phyloP scores from a whole-genome alignment of 1,140 invertebrate genomes.

The Triops longicaudatus region DNA sequence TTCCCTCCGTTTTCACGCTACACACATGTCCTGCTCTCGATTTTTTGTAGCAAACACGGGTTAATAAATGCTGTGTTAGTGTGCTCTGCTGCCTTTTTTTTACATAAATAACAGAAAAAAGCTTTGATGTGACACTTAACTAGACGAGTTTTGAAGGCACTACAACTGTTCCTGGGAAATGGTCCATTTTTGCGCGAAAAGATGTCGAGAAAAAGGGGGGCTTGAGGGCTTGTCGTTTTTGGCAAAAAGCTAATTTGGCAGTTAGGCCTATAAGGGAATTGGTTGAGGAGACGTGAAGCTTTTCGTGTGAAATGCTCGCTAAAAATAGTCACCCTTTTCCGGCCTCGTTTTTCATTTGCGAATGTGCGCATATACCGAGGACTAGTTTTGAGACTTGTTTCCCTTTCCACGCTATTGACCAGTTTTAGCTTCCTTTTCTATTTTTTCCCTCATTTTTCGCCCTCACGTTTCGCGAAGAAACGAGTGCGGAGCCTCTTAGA shows the following conservation, averaged over 20 bases:
- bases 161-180: background rate
- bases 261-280: background rate
- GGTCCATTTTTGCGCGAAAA: background rate
- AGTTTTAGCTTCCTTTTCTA: background rate
- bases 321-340: conserved; percentile 15
- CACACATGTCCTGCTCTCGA: too few relatives aligned
- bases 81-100: too few relatives aligned
- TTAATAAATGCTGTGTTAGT: too few relatives aligned
- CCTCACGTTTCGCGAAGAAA: background rate
- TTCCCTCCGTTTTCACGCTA: too few relatives aligned
- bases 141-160: background rate
- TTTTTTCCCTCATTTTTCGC: conserved; percentile 12
- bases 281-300: background rate
- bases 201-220: background rate
- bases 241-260: conserved; percentile 9
- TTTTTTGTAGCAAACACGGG: too few relatives aligned
- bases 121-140: too few relatives aligned
- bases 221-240: background rate
- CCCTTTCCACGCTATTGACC: background rate
- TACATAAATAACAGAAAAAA: too few relatives aligned
- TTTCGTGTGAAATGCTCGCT: conserved; percentile 9
- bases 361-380: background rate
- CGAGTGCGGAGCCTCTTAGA: background rate
- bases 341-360: conserved; percentile 7
- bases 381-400: too few relatives aligned